phyloP scores from a whole-genome alignment of 1,140 invertebrate genomes.

The Pectinophora gossypiella region DNA sequence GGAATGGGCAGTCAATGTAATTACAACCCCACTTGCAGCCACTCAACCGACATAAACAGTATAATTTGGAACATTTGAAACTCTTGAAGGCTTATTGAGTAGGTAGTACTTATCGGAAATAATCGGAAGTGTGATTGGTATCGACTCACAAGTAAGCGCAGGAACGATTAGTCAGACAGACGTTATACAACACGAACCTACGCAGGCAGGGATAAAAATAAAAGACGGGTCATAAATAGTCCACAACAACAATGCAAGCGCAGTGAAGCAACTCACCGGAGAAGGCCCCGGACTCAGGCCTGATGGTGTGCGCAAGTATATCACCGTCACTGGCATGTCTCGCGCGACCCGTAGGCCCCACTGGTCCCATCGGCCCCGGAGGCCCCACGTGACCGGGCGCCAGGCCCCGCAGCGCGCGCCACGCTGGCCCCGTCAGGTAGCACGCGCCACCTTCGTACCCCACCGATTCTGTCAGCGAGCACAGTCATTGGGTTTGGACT shows the following conservation, averaged over 20 bases:
- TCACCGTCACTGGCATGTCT: conserved; percentile 55
- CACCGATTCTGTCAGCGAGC: conserved; percentile 32
- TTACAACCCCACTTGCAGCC: too few relatives aligned
- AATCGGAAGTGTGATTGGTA: too few relatives aligned
- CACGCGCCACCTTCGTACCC: conserved; percentile 45
- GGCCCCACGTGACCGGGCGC: conserved; percentile 6
- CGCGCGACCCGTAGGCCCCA: conserved; percentile 15
- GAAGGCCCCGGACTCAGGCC: conserved; percentile 54
- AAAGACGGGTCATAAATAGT: too few relatives aligned
- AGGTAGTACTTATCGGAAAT: too few relatives aligned
- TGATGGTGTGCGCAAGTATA: conserved; percentile 36
- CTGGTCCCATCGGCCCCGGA: conserved; percentile 12
- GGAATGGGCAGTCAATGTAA: too few relatives aligned
- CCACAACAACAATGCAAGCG: too few relatives aligned
- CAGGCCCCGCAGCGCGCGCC: conserved; percentile 2
- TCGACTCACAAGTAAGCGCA: too few relatives aligned
- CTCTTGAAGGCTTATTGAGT: too few relatives aligned
- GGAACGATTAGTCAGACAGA: too few relatives aligned
- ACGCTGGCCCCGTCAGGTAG: conserved; percentile 31
- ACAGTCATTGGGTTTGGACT: background rate
- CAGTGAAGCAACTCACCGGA: conserved; percentile 35
- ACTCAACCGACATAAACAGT: too few relatives aligned
- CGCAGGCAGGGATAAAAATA: background rate
- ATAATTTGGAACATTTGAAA: too few relatives aligned
- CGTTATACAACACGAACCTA: too few relatives aligned